phyloP scores from a whole-genome alignment of 2,113 vertebrate genomes.

The Hippopotamus amphibius region DNA sequence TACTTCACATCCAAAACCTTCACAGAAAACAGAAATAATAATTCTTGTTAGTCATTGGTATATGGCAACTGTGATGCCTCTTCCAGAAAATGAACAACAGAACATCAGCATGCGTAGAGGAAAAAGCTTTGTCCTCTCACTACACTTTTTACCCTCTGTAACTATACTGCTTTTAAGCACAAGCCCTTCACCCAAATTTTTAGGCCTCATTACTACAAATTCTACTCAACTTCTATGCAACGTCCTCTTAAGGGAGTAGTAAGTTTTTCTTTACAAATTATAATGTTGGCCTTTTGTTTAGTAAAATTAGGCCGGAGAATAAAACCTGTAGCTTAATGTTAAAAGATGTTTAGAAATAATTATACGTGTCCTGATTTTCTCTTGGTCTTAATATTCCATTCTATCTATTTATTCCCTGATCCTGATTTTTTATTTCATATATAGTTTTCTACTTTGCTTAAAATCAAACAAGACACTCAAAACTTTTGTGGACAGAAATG shows the following conservation, averaged over 20 bases:
- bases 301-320: not conserved
- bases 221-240: not conserved
- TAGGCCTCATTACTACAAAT: not conserved
- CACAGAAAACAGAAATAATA: not conserved
- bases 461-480: not conserved
- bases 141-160: not conserved
- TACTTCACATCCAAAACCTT: not conserved
- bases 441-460: slow-evolving; percentile 20
- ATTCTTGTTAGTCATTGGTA: not conserved
- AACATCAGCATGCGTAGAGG: not conserved
- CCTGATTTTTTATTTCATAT: not conserved
- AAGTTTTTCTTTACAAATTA: slow-evolving; percentile 7
- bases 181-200: not conserved
- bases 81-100: not conserved
- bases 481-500: not conserved
- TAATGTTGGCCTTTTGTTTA: not conserved
- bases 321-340: not conserved
- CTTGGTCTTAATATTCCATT: not conserved
- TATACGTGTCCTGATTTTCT: not conserved
- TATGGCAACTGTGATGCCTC: not conserved
- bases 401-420: not conserved
- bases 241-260: not conserved
- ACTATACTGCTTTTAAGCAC: not conserved
- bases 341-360: slow-evolving; percentile 15
- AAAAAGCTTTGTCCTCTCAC: not conserved